These are phyloP conservation scores for Eustalomyia histrio DNA, from an alignment of 2,888 invertebrate species.

Conservation along the genomic window DNA sequence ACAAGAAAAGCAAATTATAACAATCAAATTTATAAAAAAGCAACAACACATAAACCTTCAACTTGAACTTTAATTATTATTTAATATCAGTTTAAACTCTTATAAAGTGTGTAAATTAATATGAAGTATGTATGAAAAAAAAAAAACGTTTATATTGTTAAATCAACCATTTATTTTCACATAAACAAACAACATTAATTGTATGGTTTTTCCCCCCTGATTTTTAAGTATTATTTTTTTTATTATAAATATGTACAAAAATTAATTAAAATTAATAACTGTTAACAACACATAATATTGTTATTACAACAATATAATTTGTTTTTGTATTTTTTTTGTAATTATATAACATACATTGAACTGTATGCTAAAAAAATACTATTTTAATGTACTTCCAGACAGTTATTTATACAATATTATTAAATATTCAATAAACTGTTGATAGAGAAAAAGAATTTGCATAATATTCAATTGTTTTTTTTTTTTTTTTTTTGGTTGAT, in stretches of 20 bases:
- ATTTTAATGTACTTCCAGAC: no score
- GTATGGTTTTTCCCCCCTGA: background rate
- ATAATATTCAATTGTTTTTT: background rate
- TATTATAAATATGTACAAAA: no score
- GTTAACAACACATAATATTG: background rate
- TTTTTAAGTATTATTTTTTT: background rate
- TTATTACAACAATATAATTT: background rate
- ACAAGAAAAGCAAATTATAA: no score
- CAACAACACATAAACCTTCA: no score
- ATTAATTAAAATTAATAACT: background rate
- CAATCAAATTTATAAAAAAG: no score
- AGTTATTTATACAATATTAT: background rate
- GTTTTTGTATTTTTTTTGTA: background rate
- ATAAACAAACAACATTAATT: background rate
- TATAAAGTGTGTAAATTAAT: no score
- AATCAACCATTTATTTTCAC: constrained; percentile 10
- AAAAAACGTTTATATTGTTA: background rate
- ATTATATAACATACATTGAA: background rate
- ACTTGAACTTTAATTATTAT: no score
- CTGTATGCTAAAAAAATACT: background rate
- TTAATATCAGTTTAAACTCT: no score
- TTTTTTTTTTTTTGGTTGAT: no score
- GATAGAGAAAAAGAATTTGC: background rate
- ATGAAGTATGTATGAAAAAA: background rate
- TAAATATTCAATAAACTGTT: background rate